These are phyloP conservation scores for Crocallis elinguaria DNA, from an alignment of 2,888 invertebrate species.

Conservation along the genomic window DNA sequence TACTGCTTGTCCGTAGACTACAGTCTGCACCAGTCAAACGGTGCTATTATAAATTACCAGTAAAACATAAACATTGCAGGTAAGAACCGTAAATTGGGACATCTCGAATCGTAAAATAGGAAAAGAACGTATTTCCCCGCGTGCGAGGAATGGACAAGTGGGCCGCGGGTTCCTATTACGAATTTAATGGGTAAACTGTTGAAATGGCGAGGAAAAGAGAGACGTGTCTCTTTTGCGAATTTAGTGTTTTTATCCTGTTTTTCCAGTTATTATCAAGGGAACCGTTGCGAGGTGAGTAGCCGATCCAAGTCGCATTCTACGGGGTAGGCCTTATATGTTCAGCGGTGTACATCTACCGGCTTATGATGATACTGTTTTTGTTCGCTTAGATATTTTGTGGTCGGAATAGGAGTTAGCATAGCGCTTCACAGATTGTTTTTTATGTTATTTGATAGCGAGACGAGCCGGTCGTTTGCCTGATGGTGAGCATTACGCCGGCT, in stretches of 20 bases:
- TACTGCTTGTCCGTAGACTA: too few relatives aligned
- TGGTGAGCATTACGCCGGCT: too few relatives aligned
- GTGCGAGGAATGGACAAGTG: conserved; percentile 13
- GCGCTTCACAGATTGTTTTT: too few relatives aligned
- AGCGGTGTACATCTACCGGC: too few relatives aligned
- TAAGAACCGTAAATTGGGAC: conserved; percentile 29
- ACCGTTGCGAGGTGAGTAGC: too few relatives aligned
- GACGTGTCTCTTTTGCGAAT: not conserved
- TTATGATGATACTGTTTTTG: too few relatives aligned
- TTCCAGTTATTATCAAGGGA: not conserved
- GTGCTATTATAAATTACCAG: conserved; percentile 1
- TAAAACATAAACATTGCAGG: conserved; percentile 27
- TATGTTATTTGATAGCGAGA: too few relatives aligned
- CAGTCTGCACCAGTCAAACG: conserved; percentile 26
- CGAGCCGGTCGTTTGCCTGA: too few relatives aligned
- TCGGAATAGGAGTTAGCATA: too few relatives aligned
- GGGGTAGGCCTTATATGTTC: too few relatives aligned
- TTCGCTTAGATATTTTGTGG: too few relatives aligned
- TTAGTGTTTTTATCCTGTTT: not conserved
- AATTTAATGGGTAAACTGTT: conserved; percentile 6
- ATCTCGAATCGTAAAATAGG: conserved; percentile 16
- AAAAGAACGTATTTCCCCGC: not conserved
- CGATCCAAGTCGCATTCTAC: too few relatives aligned
- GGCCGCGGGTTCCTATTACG: not conserved
- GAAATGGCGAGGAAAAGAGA: conserved; percentile 2